Base-by-base conservation (phyloP, 2,113 vertebrate genomes). In the Labeo rohita region DNA sequence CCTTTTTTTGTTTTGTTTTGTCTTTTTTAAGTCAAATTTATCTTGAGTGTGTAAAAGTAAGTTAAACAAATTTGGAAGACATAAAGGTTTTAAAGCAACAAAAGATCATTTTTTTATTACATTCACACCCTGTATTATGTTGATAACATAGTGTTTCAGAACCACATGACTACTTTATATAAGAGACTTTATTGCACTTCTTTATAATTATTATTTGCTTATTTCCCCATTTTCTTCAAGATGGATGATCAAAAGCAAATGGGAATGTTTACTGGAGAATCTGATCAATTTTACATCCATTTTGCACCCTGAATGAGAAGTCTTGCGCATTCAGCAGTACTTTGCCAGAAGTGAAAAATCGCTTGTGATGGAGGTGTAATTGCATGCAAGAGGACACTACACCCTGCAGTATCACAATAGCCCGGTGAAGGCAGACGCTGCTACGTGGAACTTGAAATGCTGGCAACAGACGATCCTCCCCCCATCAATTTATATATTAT, bases 261-360 rank as follows among this genome's bases (percentile, higher is more conserved):
- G 68, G 34, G 92, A 94, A 95, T 96, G 85, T 96, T 95, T 92
- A 90, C 93, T 95, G 93, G 92, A 92, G 95, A 94, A 94, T 95
- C 95, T 95, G 94, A 95, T 96, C 94, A 96, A 95, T 97, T 96
- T 96, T 96, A 94, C 94, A 96, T 96, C 95, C 93, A 90, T 96
- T 95, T 95, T 93, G 92, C 92, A 95, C 92, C 91, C 92, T 86
- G 88, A 94, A 93, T 92, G 92, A 90, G 90, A 93, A 91, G 88
- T 90, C 83, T 91, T 92, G 92, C 85, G 91, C 92, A 91, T 89
- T 91, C 94, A 95, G 95, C 95, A 92, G 91, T 95, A 95, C 95
- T 95, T 96, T 95, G 86, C 92, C 94, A 90, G 92, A 92, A 87
- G 90, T 92, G 91, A 90, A 95, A 94, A 93, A 93, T 94, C 92